Evolutionary conservation across 2,113 vertebrate genomes (phyloP).

Genomic region (Emydura subglobosa): DNA sequence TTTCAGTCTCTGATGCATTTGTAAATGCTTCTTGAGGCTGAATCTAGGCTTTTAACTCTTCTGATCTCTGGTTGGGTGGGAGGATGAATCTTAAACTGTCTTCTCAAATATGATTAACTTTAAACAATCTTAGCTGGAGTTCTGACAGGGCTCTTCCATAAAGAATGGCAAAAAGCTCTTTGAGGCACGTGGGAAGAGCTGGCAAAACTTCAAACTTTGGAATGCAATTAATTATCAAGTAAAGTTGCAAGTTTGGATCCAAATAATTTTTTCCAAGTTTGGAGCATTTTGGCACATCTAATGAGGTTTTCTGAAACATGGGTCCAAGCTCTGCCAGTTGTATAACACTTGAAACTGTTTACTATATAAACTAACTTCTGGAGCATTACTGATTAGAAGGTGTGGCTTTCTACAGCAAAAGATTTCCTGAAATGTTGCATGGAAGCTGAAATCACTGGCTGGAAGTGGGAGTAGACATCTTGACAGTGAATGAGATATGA

Average conservation of each 20-base stretch:
- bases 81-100: not conserved
- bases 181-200: fast-evolving
- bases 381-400: constrained; percentile 14
- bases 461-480: too few relatives aligned
- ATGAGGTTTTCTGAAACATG: not conserved
- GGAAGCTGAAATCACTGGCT: not conserved
- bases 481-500: too few relatives aligned
- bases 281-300: not conserved
- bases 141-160: fast-evolving
- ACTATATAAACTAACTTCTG: constrained; percentile 25
- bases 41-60: too few relatives aligned
- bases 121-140: not conserved
- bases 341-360: not conserved
- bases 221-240: constrained; percentile 8
- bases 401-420: not conserved
- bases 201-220: not conserved
- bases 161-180: not conserved
- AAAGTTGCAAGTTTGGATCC: not conserved
- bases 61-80: not conserved
- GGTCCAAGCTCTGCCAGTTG: not conserved
- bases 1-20: too few relatives aligned
- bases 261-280: not conserved
- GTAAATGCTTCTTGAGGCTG: too few relatives aligned
- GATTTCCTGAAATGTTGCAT: constrained; percentile 34
- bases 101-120: not conserved